Base-by-base conservation (phyloP, 2,888 invertebrate species). In the Deilephila porcellus region DNA sequence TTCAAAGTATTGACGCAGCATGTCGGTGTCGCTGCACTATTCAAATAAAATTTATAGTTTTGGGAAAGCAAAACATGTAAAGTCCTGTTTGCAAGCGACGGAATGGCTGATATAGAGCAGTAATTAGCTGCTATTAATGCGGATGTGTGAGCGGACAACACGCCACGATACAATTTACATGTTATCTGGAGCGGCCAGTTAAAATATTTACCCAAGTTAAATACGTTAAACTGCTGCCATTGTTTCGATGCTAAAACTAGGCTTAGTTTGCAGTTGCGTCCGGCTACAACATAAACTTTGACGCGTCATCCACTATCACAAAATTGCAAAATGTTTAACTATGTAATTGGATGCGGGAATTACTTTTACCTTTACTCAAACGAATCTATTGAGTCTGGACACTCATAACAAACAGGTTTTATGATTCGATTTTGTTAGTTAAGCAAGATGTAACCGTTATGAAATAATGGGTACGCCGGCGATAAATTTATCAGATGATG, bases 341-440 rank as follows among this genome's bases (percentile, higher is more conserved):
- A 59, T 37, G 71, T 60, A 60, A 37, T 60, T 71, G 37, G 71
- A 37, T 17, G 34, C 25, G 17, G 37, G 60, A n/a, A 60, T 60
- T 71, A 71, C 60, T 59, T 71, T 45, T 71, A 71, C 19, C 71
- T 60, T 45, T 25, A 60, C 37, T 67, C 52, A 6, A 67, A 67
- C 45, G 20, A 25, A 63, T 78, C 74, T 60, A 37, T 73, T 75
- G 74, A 67, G 32, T 71, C 37, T 63, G 64, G 64, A 74, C 76
- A 79, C 70, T 77, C 72, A 76, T 72, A 78, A 77, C 63, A 73
- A 76, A 75, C 73, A 73, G 77, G 73, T 77, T 80, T 77, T 78
- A 77, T 76, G 74, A 71, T 77, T 75, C 71, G 74, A 74, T 77
- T 77, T 76, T 64, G 71, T 52, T 74, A 76, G 73, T 76, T 45